A percentile compares a stretch with the other conserved stretches of the same genome.
Conservation (phyloP, 2,113 vertebrate species). For the Crypturellus undulatus region DNA sequence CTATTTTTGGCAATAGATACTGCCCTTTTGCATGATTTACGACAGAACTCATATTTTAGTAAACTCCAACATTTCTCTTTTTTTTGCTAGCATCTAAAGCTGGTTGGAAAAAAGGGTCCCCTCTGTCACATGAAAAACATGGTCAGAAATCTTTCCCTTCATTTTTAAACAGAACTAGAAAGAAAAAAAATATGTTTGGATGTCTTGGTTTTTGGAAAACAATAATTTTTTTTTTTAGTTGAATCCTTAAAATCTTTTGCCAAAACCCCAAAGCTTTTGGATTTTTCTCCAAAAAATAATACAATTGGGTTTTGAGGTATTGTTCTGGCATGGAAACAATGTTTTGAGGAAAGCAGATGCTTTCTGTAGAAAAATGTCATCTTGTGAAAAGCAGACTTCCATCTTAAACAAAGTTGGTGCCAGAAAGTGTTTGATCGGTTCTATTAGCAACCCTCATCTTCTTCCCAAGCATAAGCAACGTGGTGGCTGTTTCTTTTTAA, state of each 20-base stretch:
- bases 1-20: not conserved
- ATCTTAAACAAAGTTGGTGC: not conserved
- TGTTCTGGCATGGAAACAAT: not conserved
- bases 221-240: not conserved
- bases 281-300: slow-evolving; percentile 41
- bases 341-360: slow-evolving; percentile 2
- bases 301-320: slow-evolving; percentile 33
- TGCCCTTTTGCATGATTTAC: not conserved
- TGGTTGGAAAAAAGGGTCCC: not conserved
- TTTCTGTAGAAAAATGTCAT: slow-evolving; percentile 19
- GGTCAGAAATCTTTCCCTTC: not conserved
- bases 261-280: slow-evolving; percentile 12
- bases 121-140: not conserved
- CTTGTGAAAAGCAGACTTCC: slow-evolving; percentile 20
- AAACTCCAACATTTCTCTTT: not conserved
- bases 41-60: not conserved
- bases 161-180: slow-evolving; percentile 1
- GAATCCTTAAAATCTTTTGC: slow-evolving; percentile 21
- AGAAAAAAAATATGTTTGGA: not conserved
- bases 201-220: not conserved
- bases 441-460: not conserved
- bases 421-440: not conserved
- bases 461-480: not conserved
- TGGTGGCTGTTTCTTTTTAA: not conserved
- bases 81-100: not conserved